Conservation (phyloP, 2,797 vertebrate genomes). For the Zenarchopterus dispar region DNA sequence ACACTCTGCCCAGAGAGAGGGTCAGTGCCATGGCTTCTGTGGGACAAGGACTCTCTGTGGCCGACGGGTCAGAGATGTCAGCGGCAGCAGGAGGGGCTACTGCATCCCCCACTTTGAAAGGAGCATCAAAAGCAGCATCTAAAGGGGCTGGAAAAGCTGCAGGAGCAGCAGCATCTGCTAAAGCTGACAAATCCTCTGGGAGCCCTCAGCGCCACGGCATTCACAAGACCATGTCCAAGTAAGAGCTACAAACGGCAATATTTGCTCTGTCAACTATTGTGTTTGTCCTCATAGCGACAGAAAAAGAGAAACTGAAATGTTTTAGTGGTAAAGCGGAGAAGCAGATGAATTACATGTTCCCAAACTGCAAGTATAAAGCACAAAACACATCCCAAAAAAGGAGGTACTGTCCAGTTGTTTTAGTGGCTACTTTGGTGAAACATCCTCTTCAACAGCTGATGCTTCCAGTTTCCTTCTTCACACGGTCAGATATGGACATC, state of each 20-base stretch:
- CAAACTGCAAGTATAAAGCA: too few relatives aligned
- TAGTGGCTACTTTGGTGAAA: too few relatives aligned
- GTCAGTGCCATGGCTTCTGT: slow-evolving; percentile 58
- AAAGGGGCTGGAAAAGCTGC: slow-evolving; percentile 55
- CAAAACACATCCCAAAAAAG: too few relatives aligned
- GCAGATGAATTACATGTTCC: not conserved
- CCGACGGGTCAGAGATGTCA: slow-evolving; percentile 42
- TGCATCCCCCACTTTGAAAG: slow-evolving; percentile 18
- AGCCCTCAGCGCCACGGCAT: slow-evolving; percentile 85
- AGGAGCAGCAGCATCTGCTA: slow-evolving; percentile 51
- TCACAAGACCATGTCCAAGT: slow-evolving; percentile 85
- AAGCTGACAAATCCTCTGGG: slow-evolving; percentile 85
- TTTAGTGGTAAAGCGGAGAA: not conserved
- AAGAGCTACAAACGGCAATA: slow-evolving; percentile 22
- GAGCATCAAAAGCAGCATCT: slow-evolving; percentile 26
- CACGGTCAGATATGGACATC: slow-evolving; percentile 26
- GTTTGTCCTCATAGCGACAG: not conserved
- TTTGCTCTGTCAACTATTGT: not conserved
- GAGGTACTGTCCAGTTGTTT: too few relatives aligned
- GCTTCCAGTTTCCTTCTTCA: not conserved
- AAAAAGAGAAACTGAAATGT: not conserved
- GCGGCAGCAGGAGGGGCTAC: slow-evolving; percentile 1
- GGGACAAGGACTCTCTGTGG: slow-evolving; percentile 64
- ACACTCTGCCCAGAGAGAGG: slow-evolving; percentile 87
- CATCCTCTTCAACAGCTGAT: too few relatives aligned